Evolutionary conservation across 2,888 invertebrate genomes (phyloP), one percentile per base, ranked within the genome.

Genomic region (Thera britannica): DNA sequence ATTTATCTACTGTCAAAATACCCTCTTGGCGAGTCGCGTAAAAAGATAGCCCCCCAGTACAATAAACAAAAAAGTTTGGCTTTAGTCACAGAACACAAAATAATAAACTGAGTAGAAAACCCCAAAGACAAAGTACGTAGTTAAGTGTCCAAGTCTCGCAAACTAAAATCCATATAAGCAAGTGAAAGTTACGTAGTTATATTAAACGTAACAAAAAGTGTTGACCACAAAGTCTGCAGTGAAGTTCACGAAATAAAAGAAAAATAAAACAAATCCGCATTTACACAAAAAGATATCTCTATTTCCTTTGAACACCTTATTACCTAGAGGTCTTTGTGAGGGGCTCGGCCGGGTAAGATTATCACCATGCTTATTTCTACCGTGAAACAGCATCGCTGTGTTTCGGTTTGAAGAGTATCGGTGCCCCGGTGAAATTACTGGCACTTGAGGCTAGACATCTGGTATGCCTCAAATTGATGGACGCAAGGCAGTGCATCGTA

Each of bases 141-240:
- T 11, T 41, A 52, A 41, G 57, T 12, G 44, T 51, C 9, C 9
- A 58, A 56, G 56, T 59, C 8, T 9, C 44, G 35, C 48, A 55
- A 59, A 69, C 58, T 62, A 56, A 51, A 69, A 69, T 59, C 49
- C 44, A 59, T 62, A 12, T 44, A 65, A 51, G 34, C 49, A 51
- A 35, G 41, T 62, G n/a, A 35, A 62, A 57, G 36, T 52, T 54
- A 34, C 23, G 23, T 60, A 62, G 60, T 63, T 68, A 67, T 70
- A 74, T 65, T 70, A 65, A 64, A 59, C 57, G 62, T 72, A 80
- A 75, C 67, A 75, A 77, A 71, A 75, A 65, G 68, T 74, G 68
- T 71, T 62, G 64, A 68, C 70, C 63, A 65, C 68, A 77, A 80
- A 80, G 75, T 71, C 72, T 74, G 72, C 71, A 71, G 68, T 80